A percentile compares a stretch with the other conserved stretches of the same genome.
These are phyloP conservation scores for Hemibagrus guttatus DNA, from an alignment of 2,797 vertebrate species.

Conservation along the genomic window DNA sequence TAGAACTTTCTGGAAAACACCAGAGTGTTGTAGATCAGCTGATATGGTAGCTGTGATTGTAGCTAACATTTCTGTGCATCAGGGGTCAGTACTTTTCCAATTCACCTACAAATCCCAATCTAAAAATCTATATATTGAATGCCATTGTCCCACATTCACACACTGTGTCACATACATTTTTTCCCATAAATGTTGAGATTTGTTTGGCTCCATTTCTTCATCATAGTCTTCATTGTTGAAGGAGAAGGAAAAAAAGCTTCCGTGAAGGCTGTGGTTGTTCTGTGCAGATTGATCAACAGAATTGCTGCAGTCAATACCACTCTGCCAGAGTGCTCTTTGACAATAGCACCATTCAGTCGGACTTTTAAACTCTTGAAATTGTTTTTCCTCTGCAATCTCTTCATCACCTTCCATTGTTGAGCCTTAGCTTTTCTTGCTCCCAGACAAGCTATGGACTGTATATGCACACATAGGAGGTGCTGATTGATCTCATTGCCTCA, in stretches of 20 bases:
- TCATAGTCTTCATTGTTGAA: not conserved
- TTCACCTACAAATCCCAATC: not conserved
- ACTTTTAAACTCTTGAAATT: conserved; percentile 46
- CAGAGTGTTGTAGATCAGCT: not conserved
- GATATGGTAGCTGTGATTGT: not conserved
- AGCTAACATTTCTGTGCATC: not conserved
- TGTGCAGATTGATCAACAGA: conserved; percentile 28
- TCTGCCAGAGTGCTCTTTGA: conserved; percentile 20
- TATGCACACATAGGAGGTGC: conserved; percentile 38
- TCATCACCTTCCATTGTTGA: conserved; percentile 66
- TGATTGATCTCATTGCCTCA: conserved; percentile 43
- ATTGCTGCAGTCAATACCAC: conserved; percentile 35
- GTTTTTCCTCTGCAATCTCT: conserved; percentile 59
- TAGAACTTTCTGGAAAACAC: not conserved
- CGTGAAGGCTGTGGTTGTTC: not conserved
- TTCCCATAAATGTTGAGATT: not conserved
- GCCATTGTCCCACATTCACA: not conserved
- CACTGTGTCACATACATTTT: not conserved
- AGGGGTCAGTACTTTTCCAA: not conserved
- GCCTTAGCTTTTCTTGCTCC: conserved; percentile 53
- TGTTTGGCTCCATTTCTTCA: conserved; percentile 2
- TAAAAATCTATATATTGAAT: not conserved
- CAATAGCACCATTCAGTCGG: conserved; percentile 28
- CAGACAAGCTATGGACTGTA: conserved; percentile 62
- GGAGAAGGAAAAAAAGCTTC: not conserved